phyloP scores from a whole-genome alignment of 2,888 invertebrate genomes.

The Ptycholaimellus sp. region DNA sequence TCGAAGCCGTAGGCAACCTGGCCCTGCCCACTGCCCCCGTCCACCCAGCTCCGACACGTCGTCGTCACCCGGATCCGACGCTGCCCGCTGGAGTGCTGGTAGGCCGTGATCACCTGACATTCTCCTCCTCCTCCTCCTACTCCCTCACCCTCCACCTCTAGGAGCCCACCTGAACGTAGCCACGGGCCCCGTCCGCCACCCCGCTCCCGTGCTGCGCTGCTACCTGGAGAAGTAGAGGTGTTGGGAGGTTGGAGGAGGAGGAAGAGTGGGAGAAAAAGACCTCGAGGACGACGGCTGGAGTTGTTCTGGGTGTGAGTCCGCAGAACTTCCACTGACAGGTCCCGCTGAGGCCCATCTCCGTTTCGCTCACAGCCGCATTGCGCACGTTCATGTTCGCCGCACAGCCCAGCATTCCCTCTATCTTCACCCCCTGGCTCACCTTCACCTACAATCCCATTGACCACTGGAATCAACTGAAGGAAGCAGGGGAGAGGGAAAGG shows the following conservation, averaged over 20 bases:
- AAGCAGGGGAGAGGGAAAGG: constrained; percentile 25
- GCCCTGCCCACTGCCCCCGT: constrained; percentile 42
- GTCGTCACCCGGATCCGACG: constrained; percentile 83
- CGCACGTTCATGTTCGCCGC: constrained; percentile 81
- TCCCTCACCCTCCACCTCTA: background rate
- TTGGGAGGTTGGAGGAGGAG: background rate
- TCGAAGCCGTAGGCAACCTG: constrained; percentile 34
- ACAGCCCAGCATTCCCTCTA: constrained; percentile 55
- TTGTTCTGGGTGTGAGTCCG: constrained; percentile 66
- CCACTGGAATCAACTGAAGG: background rate
- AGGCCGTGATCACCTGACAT: constrained; percentile 26
- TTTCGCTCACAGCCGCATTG: constrained; percentile 71
- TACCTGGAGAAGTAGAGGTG: no score
- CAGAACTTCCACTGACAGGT: constrained; percentile 98
- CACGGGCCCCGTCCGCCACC: no score
- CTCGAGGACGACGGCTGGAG: constrained; percentile 82
- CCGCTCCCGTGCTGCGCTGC: no score
- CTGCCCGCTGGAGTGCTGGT: constrained; percentile 82
- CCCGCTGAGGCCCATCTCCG: constrained; percentile 86
- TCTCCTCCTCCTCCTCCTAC: background rate
- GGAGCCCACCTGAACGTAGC: constrained; percentile 1
- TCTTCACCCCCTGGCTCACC: constrained; percentile 15
- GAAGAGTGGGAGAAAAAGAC: constrained; percentile 31
- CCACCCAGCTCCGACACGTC: constrained; percentile 85
- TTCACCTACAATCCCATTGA: constrained; percentile 12